phyloP scores from a whole-genome alignment of 2,797 vertebrate genomes.

The Microctenopoma steveboyesi region DNA sequence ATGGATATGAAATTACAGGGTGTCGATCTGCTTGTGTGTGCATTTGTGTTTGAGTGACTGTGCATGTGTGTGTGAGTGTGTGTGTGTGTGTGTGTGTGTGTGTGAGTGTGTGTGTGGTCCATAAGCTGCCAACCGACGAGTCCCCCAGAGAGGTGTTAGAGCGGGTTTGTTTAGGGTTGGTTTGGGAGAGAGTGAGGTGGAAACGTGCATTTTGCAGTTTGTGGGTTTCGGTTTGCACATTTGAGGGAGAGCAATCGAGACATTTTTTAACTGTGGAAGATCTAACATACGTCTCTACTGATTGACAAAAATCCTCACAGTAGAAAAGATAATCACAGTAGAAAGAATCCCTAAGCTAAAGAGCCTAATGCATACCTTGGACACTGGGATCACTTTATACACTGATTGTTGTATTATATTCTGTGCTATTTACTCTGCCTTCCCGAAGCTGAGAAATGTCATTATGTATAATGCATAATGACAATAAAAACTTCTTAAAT shows the following conservation, averaged over 20 bases:
- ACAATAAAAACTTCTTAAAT: too few relatives aligned
- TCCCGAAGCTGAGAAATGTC: too few relatives aligned
- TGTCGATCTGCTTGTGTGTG: slow-evolving; percentile 72
- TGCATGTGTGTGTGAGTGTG: slow-evolving; percentile 64
- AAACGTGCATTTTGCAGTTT: slow-evolving; percentile 48
- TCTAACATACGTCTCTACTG: slow-evolving; percentile 45
- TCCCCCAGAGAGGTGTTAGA: slow-evolving; percentile 80
- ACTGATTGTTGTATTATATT: too few relatives aligned
- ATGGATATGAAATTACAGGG: slow-evolving; percentile 89
- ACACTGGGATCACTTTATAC: too few relatives aligned
- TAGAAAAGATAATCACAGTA: slow-evolving; percentile 25
- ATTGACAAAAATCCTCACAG: slow-evolving; percentile 31
- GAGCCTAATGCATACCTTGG: slow-evolving; percentile 4
- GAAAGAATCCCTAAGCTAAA: slow-evolving; percentile 19
- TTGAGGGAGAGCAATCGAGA: slow-evolving; percentile 64
- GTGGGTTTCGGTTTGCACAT: slow-evolving; percentile 43
- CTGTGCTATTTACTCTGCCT: too few relatives aligned
- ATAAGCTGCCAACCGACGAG: slow-evolving; percentile 76
- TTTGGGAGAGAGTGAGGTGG: slow-evolving; percentile 60
- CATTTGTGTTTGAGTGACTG: slow-evolving; percentile 41
- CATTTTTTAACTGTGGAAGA: slow-evolving; percentile 60
- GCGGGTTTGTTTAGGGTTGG: slow-evolving; percentile 78
- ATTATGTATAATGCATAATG: too few relatives aligned
- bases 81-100: slow-evolving; percentile 31
- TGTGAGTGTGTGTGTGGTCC: slow-evolving; percentile 71